Conservation (phyloP, 2,888 invertebrate species). For the Cordilura impudica region DNA sequence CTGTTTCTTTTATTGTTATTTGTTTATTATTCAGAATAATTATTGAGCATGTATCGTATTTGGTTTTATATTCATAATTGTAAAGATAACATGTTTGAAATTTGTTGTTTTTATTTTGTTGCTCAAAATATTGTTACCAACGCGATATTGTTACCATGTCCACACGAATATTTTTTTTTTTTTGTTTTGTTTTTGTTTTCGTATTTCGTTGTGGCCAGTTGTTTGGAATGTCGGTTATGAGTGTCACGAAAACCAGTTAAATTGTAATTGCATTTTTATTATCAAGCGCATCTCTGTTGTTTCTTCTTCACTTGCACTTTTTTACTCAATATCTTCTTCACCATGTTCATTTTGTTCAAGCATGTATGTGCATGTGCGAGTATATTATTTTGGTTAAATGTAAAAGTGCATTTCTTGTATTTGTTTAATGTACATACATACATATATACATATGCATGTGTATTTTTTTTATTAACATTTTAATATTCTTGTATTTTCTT, state of each 20-base stretch:
- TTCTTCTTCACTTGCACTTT: slow-evolving; percentile 21
- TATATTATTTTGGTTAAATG: slow-evolving; percentile 43
- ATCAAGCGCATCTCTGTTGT: slow-evolving; percentile 53
- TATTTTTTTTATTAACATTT: no score
- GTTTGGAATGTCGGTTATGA: slow-evolving; percentile 61
- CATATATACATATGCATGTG: not conserved
- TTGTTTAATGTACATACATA: not conserved
- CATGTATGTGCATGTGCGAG: not conserved
- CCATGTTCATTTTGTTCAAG: slow-evolving; percentile 7
- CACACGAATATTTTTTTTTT: slow-evolving; percentile 14
- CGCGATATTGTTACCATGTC: slow-evolving; percentile 52
- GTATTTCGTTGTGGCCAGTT: not conserved
- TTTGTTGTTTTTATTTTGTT: slow-evolving; percentile 23
- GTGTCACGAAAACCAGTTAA: slow-evolving; percentile 64
- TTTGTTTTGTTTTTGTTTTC: not conserved
- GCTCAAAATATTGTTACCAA: slow-evolving; percentile 18
- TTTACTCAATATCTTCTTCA: slow-evolving; percentile 7
- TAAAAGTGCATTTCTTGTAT: slow-evolving; percentile 48
- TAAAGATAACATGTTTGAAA: slow-evolving; percentile 48
- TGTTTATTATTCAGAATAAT: slow-evolving; percentile 1
- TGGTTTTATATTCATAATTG: slow-evolving; percentile 4
- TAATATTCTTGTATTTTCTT: no score
- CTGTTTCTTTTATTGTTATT: slow-evolving; percentile 1
- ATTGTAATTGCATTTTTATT: slow-evolving; percentile 57
- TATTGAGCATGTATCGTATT: no score